Percentiles rank a stretch among this genome's conserved stretches.
phyloP scores from a whole-genome alignment of 2,888 invertebrate genomes.

The Notodonta dromedarius region DNA sequence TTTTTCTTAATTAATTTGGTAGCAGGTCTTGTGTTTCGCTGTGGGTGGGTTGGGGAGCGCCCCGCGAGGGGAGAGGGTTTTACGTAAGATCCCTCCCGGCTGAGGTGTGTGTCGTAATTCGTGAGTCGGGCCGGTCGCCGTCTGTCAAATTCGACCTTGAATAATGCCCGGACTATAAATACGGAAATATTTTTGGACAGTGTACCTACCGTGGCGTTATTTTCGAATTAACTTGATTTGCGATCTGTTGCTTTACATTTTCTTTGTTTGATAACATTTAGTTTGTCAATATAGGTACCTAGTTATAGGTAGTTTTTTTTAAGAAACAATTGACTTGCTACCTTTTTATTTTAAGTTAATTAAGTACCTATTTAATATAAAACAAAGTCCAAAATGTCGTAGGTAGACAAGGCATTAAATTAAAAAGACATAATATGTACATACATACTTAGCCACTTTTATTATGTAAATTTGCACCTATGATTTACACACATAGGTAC shows the following conservation, averaged over 20 bases:
- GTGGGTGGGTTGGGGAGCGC: conserved; percentile 39
- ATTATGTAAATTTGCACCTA: neutral
- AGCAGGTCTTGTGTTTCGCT: conserved; percentile 49
- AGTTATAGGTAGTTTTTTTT: conserved; percentile 17
- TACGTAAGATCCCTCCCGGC: conserved; percentile 67
- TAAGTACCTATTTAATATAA: no score
- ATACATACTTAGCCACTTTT: neutral
- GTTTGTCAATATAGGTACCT: conserved; percentile 19
- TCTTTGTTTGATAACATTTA: conserved; percentile 44
- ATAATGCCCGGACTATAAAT: conserved; percentile 73
- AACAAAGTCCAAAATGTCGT: conserved; percentile 41
- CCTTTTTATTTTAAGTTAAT: conserved; percentile 6
- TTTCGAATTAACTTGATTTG: conserved; percentile 61
- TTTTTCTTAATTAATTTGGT: conserved; percentile 55
- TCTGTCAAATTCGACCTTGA: conserved; percentile 79
- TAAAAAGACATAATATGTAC: neutral
- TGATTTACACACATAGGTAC: neutral
- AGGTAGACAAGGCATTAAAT: neutral
- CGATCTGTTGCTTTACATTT: conserved; percentile 40
- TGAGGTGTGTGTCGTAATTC: conserved; percentile 60
- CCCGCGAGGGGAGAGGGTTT: conserved; percentile 51
- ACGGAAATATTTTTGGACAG: conserved; percentile 78
- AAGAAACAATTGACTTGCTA: conserved; percentile 28
- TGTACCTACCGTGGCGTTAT: conserved; percentile 56
- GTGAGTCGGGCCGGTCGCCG: conserved; percentile 57